Base-by-base conservation (phyloP, 2,888 invertebrate species). In the Dicyrtomina minuta region DNA sequence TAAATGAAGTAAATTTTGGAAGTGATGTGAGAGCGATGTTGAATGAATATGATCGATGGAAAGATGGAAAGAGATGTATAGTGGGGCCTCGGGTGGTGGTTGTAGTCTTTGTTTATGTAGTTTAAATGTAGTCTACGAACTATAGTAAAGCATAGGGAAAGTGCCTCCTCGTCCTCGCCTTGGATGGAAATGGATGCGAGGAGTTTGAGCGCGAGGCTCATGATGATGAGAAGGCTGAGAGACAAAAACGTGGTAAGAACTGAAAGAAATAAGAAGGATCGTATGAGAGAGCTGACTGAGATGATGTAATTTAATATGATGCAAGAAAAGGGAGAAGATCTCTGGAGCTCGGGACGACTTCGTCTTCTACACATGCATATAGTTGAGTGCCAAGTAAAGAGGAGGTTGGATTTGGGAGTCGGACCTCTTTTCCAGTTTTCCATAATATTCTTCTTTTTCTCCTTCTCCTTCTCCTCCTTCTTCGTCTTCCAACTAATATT, bases 251-350 rank as follows among this genome's bases (percentile, higher is more conserved):
- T 55, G 55, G 4, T 10, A 22, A 51, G 20, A 17, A 51, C 17
- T 22, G 5, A 20, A 53, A 15, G 24, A 8, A 27, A 22, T 55
- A n/a, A 26, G 39, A 41, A 20, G 17, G n/a, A 22, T 15, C 22
- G 1, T n/a, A 15, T 39, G 53, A 33, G 62, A 26, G 46, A 41
- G 27, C 13, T 26, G 27, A 17, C 41, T 44, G 44, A 60, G 22
- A 44, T 53, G 55, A 65, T 55, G 65, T 65, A 65, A 65, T 65
- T 65, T 65, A 65, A 65, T 65, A 65, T 65, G 41, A 64, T 64
- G 64, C 64, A 41, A 65, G 41, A 43, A 33, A 60, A 61, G 51
- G 17, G 46, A 46, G 46, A 46, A 46, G 13, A 13, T 12, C 43
- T 43, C 15, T 46, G 15, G 46, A 8, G 5, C 46, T 46, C 46